phyloP scores from a whole-genome alignment of 2,797 vertebrate genomes.

The Oryzias dopingdopingensis region DNA sequence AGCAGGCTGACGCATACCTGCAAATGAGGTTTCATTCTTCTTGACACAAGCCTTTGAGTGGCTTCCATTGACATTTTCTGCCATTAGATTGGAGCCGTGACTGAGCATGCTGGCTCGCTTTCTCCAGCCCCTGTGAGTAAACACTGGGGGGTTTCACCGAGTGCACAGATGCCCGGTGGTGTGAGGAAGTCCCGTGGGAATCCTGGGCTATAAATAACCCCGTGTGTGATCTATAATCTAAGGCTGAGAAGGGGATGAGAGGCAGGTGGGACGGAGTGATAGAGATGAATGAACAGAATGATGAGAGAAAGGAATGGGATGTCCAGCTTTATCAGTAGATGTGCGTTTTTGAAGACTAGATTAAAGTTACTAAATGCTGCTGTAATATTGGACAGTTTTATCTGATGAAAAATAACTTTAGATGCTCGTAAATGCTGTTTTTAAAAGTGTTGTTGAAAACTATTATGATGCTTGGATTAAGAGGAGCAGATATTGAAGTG shows the following conservation, averaged over 20 bases:
- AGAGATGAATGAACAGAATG: constrained; percentile 31
- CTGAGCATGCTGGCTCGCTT: constrained; percentile 1
- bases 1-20: constrained; percentile 21
- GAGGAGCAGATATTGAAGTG: no score
- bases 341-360: no score
- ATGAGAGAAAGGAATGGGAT: no score
- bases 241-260: constrained; percentile 23
- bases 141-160: constrained; percentile 30
- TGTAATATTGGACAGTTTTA: no score
- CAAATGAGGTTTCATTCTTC: constrained; percentile 26
- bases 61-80: constrained; percentile 11
- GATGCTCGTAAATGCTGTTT: no score
- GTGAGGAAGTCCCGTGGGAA: constrained; percentile 53
- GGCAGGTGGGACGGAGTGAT: constrained; percentile 7
- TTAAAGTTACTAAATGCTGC: no score
- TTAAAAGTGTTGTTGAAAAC: no score
- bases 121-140: constrained; percentile 15
- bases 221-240: constrained; percentile 58
- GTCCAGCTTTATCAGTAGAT: no score
- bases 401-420: no score
- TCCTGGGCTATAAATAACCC: constrained; percentile 67
- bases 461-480: no score
- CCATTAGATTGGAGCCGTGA: constrained; percentile 7
- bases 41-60: constrained; percentile 4
- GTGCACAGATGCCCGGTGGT: constrained; percentile 44